phyloP scores from a whole-genome alignment of 2,113 vertebrate species.

The Elanoides forficatus region DNA sequence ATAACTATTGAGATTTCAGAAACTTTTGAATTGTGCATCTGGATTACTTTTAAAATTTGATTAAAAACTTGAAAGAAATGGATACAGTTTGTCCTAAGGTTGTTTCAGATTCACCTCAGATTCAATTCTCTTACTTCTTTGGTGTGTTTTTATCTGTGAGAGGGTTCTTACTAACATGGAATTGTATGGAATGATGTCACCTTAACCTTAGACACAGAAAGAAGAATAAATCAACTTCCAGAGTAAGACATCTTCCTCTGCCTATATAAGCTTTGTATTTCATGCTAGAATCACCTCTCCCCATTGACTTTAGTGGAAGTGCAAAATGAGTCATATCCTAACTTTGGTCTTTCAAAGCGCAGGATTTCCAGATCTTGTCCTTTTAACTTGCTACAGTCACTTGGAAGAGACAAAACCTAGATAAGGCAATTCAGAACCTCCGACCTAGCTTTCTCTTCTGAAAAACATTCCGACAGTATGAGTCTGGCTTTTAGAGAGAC shows the following conservation, averaged over 20 bases:
- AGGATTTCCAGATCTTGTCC: conserved; percentile 2
- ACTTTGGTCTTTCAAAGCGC: background rate
- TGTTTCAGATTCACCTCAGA: background rate
- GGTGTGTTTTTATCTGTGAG: background rate
- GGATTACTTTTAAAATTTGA: background rate
- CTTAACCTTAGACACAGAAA: background rate
- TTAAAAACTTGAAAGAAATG: background rate
- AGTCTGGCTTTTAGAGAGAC: background rate
- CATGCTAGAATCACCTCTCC: background rate
- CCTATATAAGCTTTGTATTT: background rate
- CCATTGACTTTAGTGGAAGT: background rate
- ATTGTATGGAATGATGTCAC: background rate
- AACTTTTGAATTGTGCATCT: background rate
- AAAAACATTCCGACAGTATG: background rate
- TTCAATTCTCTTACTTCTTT: background rate
- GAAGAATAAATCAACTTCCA: background rate
- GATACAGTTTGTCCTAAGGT: background rate
- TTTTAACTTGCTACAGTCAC: background rate
- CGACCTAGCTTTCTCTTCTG: background rate
- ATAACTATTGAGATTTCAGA: background rate
- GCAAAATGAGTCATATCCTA: background rate
- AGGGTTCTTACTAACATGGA: fast-evolving
- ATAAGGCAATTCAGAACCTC: background rate
- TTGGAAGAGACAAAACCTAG: background rate
- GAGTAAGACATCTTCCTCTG: background rate